phyloP scores from a whole-genome alignment of 1,140 invertebrate genomes.

The Pseudoatta argentina region DNA sequence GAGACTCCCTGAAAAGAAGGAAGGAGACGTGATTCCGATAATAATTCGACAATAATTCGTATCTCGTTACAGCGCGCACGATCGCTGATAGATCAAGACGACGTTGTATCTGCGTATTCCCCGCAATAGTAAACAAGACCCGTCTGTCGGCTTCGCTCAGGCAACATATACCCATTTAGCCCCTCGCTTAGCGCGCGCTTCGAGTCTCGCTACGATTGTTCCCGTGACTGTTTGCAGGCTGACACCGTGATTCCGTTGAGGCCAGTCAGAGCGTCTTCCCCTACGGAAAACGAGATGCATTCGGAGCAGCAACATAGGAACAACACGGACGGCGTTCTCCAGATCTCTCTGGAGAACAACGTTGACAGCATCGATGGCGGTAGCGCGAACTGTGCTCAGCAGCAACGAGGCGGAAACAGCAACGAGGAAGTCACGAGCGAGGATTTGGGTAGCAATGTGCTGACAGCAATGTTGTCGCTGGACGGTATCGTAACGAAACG shows the following conservation, averaged over 20 bases:
- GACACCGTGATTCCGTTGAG: constrained; percentile 69
- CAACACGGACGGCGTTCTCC: constrained; percentile 19
- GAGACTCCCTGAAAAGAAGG: constrained; percentile 14
- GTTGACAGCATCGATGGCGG: constrained; percentile 28
- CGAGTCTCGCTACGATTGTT: constrained; percentile 41
- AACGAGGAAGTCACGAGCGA: constrained; percentile 66
- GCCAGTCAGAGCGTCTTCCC: constrained; percentile 75
- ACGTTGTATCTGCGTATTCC: constrained; percentile 49
- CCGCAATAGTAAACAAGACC: constrained; percentile 59
- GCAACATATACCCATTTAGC: constrained; percentile 46
- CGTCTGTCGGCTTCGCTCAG: constrained; percentile 49
- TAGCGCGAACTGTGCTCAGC: constrained; percentile 32
- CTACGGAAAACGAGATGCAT: constrained; percentile 63
- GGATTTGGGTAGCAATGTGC: constrained; percentile 14
- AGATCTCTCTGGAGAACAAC: constrained; percentile 28
- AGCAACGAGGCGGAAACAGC: constrained; percentile 56
- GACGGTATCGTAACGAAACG: constrained; percentile 76
- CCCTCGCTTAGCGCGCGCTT: background rate
- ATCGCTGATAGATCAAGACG: constrained; percentile 62
- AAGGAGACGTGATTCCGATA: constrained; percentile 29
- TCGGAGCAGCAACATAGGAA: constrained; percentile 54
- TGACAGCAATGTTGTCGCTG: constrained; percentile 47
- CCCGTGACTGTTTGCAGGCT: constrained; percentile 72
- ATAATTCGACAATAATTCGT: constrained; percentile 69
- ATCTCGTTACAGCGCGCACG: constrained; percentile 67